These are phyloP conservation scores for Crossaster papposus DNA, from an alignment of 53 echinoderm and acorn worm genomes.

Conservation along the genomic window DNA sequence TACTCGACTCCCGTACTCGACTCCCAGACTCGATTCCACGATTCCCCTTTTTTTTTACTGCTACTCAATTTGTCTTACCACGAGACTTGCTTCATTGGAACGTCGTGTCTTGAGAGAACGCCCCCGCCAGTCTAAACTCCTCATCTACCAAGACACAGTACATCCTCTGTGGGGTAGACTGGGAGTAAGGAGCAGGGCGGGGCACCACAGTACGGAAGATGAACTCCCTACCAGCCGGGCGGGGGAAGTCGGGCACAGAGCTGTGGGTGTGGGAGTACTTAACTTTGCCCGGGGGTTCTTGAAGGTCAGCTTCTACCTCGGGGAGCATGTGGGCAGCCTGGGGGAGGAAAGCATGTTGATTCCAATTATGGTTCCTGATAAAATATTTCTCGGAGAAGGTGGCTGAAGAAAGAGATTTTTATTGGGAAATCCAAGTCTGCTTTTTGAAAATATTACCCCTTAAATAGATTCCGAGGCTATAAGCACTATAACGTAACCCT, in stretches of 20 bases:
- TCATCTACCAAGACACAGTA: constrained; percentile 91
- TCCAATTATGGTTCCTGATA: neutral
- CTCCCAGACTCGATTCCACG: no score
- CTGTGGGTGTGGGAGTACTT: constrained; percentile 51
- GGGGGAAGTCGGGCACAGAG: constrained; percentile 90
- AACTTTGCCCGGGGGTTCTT: constrained; percentile 30
- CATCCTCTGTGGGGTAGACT: constrained; percentile 89
- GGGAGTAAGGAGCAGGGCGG: constrained; percentile 90
- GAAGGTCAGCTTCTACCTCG: constrained; percentile 63
- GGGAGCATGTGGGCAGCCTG: constrained; percentile 95
- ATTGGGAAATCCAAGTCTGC: no score
- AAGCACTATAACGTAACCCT: no score
- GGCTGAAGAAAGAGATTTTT: neutral
- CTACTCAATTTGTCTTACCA: neutral
- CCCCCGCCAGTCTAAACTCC: constrained; percentile 93
- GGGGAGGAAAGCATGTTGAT: neutral
- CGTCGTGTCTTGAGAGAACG: constrained; percentile 91
- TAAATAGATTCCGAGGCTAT: no score
- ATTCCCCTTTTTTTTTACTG: no score
- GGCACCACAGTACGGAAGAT: constrained; percentile 78
- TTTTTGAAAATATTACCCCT: no score
- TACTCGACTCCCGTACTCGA: no score
- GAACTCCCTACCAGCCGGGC: constrained; percentile 92
- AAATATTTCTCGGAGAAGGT: neutral
- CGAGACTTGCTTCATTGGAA: constrained; percentile 68